These are phyloP conservation scores for Monoplex corrugatus DNA, from an alignment of 2,888 invertebrate genomes.

Conservation along the genomic window DNA sequence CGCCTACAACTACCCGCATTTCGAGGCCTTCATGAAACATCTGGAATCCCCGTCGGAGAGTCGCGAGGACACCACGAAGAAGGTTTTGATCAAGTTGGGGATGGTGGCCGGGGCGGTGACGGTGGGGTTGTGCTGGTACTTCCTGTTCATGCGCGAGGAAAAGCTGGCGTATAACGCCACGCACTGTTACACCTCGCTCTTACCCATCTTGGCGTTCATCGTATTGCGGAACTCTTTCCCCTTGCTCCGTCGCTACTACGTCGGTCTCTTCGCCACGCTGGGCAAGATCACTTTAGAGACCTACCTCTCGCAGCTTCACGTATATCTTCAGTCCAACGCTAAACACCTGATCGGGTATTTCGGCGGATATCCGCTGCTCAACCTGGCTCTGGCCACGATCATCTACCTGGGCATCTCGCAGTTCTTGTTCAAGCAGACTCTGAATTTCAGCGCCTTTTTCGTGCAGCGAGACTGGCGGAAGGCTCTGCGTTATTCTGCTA, in stretches of 20 bases:
- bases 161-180: slow-evolving; percentile 67
- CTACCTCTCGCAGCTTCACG: slow-evolving; percentile 74
- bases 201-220: slow-evolving; percentile 69
- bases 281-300: slow-evolving; percentile 76
- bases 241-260: slow-evolving; percentile 63
- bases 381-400: slow-evolving; percentile 69
- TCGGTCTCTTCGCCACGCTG: slow-evolving; percentile 68
- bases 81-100: no score
- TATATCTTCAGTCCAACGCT: slow-evolving; percentile 75
- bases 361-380: slow-evolving; percentile 67
- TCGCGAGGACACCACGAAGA: slow-evolving; percentile 32
- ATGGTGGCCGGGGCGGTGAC: slow-evolving; percentile 51
- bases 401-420: slow-evolving; percentile 70
- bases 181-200: slow-evolving; percentile 67
- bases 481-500: slow-evolving; percentile 48
- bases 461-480: slow-evolving; percentile 63
- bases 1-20: slow-evolving; percentile 73
- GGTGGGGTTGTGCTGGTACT: slow-evolving; percentile 62
- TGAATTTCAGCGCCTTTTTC: slow-evolving; percentile 67
- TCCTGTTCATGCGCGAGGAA: not conserved
- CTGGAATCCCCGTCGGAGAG: slow-evolving; percentile 56
- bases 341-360: slow-evolving; percentile 70
- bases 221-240: slow-evolving; percentile 69
- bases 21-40: slow-evolving; percentile 60
- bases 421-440: slow-evolving; percentile 67